A percentile compares a stretch with the other conserved stretches of the same genome.
Conservation (phyloP, 1,140 invertebrate species). For the Scaptomyza pallida region DNA sequence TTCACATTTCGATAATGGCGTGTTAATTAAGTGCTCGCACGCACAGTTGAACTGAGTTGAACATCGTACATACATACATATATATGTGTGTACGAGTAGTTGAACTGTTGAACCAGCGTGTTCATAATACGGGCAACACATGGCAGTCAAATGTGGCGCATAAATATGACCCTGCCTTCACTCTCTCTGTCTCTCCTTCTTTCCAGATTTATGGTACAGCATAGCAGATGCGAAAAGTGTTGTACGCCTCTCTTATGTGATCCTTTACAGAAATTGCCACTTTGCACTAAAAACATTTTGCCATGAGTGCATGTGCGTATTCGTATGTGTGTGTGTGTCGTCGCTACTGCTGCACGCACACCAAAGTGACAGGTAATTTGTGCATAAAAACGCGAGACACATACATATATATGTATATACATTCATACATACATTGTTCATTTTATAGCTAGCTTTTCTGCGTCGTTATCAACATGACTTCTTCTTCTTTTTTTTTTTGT, state of each 20-base stretch:
- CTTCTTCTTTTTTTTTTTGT: not conserved
- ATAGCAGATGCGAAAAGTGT: conserved; percentile 49
- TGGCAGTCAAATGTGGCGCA: conserved; percentile 43
- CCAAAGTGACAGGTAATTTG: conserved; percentile 78
- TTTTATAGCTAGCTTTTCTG: conserved; percentile 56
- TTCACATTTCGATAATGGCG: conserved; percentile 58
- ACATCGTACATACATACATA: too few species aligned
- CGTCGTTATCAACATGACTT: not conserved
- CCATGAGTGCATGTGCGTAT: not conserved
- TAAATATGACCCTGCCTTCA: conserved; percentile 43
- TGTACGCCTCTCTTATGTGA: not conserved
- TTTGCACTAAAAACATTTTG: conserved; percentile 20
- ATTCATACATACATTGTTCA: conserved; percentile 62
- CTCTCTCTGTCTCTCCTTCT: not conserved
- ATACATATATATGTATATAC: not conserved
- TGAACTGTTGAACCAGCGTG: conserved; percentile 20
- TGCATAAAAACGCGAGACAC: conserved; percentile 63
- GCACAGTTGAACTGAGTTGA: conserved; percentile 55
- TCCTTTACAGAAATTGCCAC: conserved; percentile 7
- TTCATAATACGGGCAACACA: not conserved
- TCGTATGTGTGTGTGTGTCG: conserved; percentile 6
- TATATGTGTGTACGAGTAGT: not conserved
- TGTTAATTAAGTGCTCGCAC: conserved; percentile 76
- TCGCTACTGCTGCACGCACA: conserved; percentile 55
- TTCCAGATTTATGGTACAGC: conserved; percentile 57